Evolutionary conservation across 2,113 vertebrate species (phyloP).

Genomic region (Ictalurus punctatus): DNA sequence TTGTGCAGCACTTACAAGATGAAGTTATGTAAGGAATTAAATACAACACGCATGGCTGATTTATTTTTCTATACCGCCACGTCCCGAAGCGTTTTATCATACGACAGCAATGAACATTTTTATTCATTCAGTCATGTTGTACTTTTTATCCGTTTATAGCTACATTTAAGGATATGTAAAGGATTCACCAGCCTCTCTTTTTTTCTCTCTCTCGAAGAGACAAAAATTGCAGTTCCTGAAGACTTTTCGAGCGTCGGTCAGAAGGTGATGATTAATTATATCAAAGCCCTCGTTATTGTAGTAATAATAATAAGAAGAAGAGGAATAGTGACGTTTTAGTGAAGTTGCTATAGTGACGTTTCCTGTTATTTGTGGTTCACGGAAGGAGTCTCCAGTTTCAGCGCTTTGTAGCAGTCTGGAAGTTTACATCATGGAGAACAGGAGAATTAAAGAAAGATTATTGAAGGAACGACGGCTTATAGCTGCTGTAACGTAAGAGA

Average conservation of each 20-base stretch:
- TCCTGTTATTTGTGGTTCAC: not conserved
- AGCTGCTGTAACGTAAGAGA: not conserved
- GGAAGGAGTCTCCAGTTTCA: not conserved
- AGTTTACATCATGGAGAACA: not conserved
- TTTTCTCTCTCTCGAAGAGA: not conserved
- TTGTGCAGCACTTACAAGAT: slow-evolving; percentile 2
- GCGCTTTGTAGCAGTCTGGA: not conserved
- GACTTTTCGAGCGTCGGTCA: not conserved
- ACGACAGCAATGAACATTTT: not conserved
- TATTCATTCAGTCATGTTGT: not conserved
- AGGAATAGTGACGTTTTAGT: too few species aligned
- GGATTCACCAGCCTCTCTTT: not conserved
- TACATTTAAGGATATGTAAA: not conserved
- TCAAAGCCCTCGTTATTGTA: too few species aligned
- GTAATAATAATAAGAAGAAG: too few species aligned
- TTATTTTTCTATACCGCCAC: not conserved
- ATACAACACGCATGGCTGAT: not conserved
- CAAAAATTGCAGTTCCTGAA: not conserved
- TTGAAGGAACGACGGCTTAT: not conserved
- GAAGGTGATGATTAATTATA: too few species aligned
- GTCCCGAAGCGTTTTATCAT: not conserved
- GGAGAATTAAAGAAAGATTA: not conserved
- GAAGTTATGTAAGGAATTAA: not conserved
- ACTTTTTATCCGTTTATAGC: not conserved
- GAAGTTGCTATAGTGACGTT: too few species aligned